These are phyloP conservation scores for Cremastinae sp. DNA, from an alignment of 2,888 invertebrate genomes.

Conservation along the genomic window DNA sequence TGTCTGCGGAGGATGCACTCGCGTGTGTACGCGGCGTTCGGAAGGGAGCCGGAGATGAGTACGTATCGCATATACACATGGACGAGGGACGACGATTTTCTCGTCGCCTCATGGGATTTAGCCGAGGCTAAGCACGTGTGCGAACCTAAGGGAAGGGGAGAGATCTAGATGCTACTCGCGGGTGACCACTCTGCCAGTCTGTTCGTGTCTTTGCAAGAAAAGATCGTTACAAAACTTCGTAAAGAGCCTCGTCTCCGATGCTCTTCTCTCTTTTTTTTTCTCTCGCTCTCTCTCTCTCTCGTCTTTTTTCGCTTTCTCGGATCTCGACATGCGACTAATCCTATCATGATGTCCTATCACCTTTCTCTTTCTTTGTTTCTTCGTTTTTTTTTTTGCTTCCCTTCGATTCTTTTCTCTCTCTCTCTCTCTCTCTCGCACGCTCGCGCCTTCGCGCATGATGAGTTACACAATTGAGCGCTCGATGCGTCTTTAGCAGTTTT, in stretches of 20 bases:
- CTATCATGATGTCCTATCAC: constrained; percentile 39
- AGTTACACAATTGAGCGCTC: constrained; percentile 65
- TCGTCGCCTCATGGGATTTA: constrained; percentile 61
- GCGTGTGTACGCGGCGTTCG: neutral
- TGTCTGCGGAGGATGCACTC: neutral
- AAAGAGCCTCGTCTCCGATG: constrained; percentile 66
- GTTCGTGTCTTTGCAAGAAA: constrained; percentile 62
- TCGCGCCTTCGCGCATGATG: constrained; percentile 13
- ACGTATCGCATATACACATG: constrained; percentile 30
- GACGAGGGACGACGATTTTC: constrained; percentile 11
- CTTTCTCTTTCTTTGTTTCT: constrained; percentile 10
- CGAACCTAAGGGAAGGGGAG: constrained; percentile 43
- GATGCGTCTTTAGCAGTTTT: constrained; percentile 64
- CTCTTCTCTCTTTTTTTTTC: constrained; percentile 42
- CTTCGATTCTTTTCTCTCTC: constrained; percentile 10
- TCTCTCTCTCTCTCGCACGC: constrained; percentile 4
- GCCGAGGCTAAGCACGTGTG: constrained; percentile 70
- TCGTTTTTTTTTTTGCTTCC: constrained; percentile 9
- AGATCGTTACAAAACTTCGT: constrained; percentile 74
- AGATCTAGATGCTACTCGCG: constrained; percentile 75
- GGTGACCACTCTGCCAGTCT: constrained; percentile 67
- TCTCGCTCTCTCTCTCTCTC: constrained; percentile 42
- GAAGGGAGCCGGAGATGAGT: constrained; percentile 64
- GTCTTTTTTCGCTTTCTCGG: constrained; percentile 29
- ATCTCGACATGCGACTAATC: constrained; percentile 55